Base-by-base conservation (phyloP, 2,888 invertebrate genomes). In the Ichneumoninae sp. region DNA sequence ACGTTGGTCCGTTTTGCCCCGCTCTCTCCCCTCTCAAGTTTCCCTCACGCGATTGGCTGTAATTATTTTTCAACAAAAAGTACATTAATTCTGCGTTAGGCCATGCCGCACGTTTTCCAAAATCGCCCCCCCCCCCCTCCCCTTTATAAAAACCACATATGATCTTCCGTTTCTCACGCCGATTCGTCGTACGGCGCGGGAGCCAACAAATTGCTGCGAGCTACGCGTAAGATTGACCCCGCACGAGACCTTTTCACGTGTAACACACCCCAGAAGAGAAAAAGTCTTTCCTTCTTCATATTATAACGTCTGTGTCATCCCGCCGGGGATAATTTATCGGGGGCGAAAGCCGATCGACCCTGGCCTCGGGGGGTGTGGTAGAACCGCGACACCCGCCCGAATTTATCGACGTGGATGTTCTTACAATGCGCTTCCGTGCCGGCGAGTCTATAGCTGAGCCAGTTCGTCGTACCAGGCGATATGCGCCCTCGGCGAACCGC, bases 281-380 rank as follows among this genome's bases (percentile, higher is more conserved):
- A 44, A 47, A 47, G 22, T 40, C 36, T 44, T 68, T 57, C 65
- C 52, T 70, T 80, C 26, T 57, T 83, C 19, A 87, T 91, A 91
- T 91, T 91, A 90, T 90, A 91, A 91, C 88, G 91, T 91, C 91
- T 90, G 88, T 88, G 91, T 91, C 91, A 91, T 91, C 87, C 90
- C 88, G 76, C 81, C 66, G 74, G 86, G 86, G 86, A 88, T 90
- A 90, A 90, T 91, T 90, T 91, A 91, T 91, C 87, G 90, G 86
- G 44, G 80, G 74, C 52, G 86, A 78, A 82, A 81, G 71, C 66
- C 66, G 68, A 75, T 47, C 76, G 86, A 80, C 86, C 76, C 86
- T 68, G 86, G 84, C 81, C 62, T 66, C 47, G 52, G 71, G 62
- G 80, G 84, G 74, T 66, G 72, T 78, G 75, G 84, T 83, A 80